Base-by-base conservation (phyloP, 2,113 vertebrate genomes). In the Ophiodon elongatus region DNA sequence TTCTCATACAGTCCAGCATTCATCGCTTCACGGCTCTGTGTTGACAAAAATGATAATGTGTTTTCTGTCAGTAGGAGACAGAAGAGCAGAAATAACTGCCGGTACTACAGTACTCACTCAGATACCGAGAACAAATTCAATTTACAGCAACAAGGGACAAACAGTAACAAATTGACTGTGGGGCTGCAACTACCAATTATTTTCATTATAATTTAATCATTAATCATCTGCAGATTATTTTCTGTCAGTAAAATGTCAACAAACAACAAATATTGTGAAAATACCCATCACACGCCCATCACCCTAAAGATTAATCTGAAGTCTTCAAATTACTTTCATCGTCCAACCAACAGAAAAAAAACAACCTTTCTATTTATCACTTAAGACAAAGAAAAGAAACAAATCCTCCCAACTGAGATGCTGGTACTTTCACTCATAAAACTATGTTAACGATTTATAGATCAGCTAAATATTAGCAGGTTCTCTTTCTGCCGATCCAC, bases 21-120 rank as follows among this genome's bases (percentile, higher is more conserved):
- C 78, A 79, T 65, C 54, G 17, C 60, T 50, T 56, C 47, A 83
- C 66, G 63, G 47, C 50, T 35, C 19, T 2, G n/a, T 71, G 78
- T 41, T 74, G 68, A 71, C 72, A 62, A 73, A 76, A 76, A 54
- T 7, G 4, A 52, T 76, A 27, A 86, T 39, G 31, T 71, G 68
- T 54, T 39, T 25, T 63, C 27, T 54, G 27, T 1, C 29, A 57
- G 27, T 2, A 37, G 14, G 37, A 63, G 52, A 75, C 23, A 68
- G 75, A 76, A 56, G 45, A 6, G 56, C 47, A 60, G 33, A 63
- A 64, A 77, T 68, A 63, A 72, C 45, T 52, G 27, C n/a, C 47
- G 50, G 50, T 11, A 25, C 52, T 54, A 23, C 23, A 54, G 52
- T 8, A n/a, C 52, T 54, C 21, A 54, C 23, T 54, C 52, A 23